Evolutionary conservation across 2,888 invertebrate genomes (phyloP), one percentile per base, ranked within the genome.

Genomic region (Plemyria rubiginata): DNA sequence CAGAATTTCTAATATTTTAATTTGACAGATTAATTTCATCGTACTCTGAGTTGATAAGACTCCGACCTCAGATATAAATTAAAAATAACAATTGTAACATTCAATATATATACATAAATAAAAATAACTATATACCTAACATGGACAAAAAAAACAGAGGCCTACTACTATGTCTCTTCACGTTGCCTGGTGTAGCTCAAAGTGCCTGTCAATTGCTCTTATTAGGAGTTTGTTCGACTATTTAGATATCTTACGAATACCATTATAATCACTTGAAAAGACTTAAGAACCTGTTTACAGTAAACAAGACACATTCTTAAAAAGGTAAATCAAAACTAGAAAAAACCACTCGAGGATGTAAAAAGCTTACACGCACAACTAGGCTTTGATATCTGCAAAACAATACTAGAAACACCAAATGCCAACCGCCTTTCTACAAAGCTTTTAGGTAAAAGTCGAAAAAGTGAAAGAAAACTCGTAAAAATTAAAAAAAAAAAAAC

Each of bases 351-450:
- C 9, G 36, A 8, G 8, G 2, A 2, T 11, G 11, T 38, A 38
- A 38, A 38, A 49, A 60, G 54, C 53, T 49, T 40, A 13, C 32
- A 52, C 43, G 50, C 50, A 60, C 32, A 43, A 54, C 49, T 36
- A 54, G 38, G 41, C 40, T 48, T 43, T 15, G 36, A 48, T 15
- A 46, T 46, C 28, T 46, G 48, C 59, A 41, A 48, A 51, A 32
- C n/a, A 57, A 54, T n/a, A 40, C 3, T 28, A n/a, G 45, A 38
- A 29, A 54, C 49, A 54, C 36, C 40, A 54, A 53, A 43, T n/a
- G n/a, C n/a, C 22, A 12, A 29, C 32, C 0, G 41, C 28, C 11
- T 45, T 41, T 51, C 46, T 46, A n/a, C 16, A 51, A 8, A 15
- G 43, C 16, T 28, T 36, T 36, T 36, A 16, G 8, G 11, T 16